Conservation (phyloP, 2,888 invertebrate species). For the Drymonia ruficornis region DNA sequence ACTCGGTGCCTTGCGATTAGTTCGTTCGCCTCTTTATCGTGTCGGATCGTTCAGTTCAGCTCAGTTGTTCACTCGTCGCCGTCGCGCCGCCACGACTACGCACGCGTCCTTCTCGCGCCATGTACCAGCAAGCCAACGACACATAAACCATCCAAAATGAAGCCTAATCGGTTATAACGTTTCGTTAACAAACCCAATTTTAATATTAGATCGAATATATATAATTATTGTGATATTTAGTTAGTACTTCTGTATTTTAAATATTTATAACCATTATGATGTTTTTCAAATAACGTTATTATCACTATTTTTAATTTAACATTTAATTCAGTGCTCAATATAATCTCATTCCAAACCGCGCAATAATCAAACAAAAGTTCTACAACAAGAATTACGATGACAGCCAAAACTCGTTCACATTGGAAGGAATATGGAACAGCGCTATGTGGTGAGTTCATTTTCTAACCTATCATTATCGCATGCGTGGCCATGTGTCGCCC, state of each 20-base stretch:
- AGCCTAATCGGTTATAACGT: conserved; percentile 84
- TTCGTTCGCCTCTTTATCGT: conserved; percentile 65
- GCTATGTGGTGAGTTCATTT: conserved; percentile 78
- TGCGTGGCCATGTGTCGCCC: conserved; percentile 58
- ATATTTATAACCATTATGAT: conserved; percentile 77
- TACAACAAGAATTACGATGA: conserved; percentile 70
- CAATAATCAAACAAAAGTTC: conserved; percentile 64
- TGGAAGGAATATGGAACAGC: conserved; percentile 85
- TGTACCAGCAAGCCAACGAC: conserved; percentile 81
- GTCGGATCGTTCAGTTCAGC: conserved; percentile 70
- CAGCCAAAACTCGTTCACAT: conserved; percentile 82
- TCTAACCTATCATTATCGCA: conserved; percentile 70
- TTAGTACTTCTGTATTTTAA: conserved; percentile 75
- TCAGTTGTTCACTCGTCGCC: conserved; percentile 77
- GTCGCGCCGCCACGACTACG: conserved; percentile 72
- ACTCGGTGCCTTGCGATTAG: conserved; percentile 66
- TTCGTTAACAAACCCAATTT: conserved; percentile 72
- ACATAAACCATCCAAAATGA: conserved; percentile 83
- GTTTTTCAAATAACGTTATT: conserved; percentile 73
- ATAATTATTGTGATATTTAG: conserved; percentile 82
- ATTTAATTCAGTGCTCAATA: conserved; percentile 78
- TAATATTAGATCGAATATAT: conserved; percentile 82
- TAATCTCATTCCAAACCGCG: conserved; percentile 82
- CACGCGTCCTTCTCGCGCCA: conserved; percentile 72
- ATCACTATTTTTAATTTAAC: conserved; percentile 63